Base-by-base conservation (phyloP, 2,888 invertebrate genomes). In the Eulithis testata region DNA sequence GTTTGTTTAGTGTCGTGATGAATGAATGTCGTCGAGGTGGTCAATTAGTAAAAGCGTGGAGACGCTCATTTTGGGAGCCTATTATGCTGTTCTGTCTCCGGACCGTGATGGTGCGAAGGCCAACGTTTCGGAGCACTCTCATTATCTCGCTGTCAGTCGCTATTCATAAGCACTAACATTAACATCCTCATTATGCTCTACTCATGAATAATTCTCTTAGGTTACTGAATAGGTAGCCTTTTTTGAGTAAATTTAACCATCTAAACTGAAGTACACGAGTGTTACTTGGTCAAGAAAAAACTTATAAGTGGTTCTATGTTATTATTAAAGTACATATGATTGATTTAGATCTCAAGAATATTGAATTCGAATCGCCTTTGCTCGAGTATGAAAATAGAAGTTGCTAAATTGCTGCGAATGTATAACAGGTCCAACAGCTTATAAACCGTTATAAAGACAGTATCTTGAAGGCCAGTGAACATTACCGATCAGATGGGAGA, bases 21-120 rank as follows among this genome's bases (percentile, higher is more conserved):
- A 84, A 83, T 82, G 79, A 85, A 83, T 82, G 84, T 86, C 85
- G 79, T 78, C 76, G 85, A 88, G 90, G 90, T 90, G 91, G 90
- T 86, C 90, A 88, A 87, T 89, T 88, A 86, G 89, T 87, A 88
- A 88, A 89, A 90, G 89, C 90, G 88, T 91, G 87, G 88, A 91
- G 84, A 76, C 81, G 81, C 82, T 89, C 91, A 89, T 83, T 89
- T 88, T 85, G 84, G 88, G 88, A 85, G 83, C 76, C 79, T 79
- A 80, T 88, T 87, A 79, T 87, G 75, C 65, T 63, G 64, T 69
- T 68, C 58, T 56, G 79, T 72, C 75, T 72, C 73, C 77, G 75
- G 81, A 84, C 82, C 80, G 83, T 78, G 85, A 83, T 85, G 84
- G 79, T 82, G 84, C 82, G 90, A 90, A 90, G 91, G 90, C 88